Percentiles rank a stretch among this genome's conserved stretches.
Conservation (phyloP, 2,888 invertebrate genomes). For the Drosophila maculinotata region DNA sequence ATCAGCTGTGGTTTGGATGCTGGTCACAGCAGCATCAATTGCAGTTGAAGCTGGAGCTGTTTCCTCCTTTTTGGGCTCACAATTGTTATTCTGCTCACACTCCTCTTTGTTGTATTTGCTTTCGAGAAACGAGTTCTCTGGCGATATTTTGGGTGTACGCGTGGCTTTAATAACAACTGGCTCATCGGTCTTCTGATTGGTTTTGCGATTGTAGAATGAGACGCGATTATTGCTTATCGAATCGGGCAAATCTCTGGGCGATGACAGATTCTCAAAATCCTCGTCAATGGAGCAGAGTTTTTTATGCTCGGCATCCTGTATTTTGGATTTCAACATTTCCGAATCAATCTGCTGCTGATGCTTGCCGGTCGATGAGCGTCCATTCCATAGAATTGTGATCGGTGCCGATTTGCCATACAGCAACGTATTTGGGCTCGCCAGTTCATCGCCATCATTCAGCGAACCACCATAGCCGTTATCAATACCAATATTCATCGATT, state of each 20-base stretch:
- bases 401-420: slow-evolving; percentile 88
- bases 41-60: background rate
- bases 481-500: slow-evolving; percentile 77
- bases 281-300: slow-evolving; percentile 81
- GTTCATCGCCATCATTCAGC: slow-evolving; percentile 46
- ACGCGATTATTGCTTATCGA: slow-evolving; percentile 76
- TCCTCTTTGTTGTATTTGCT: slow-evolving; percentile 81
- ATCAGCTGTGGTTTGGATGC: slow-evolving; percentile 11
- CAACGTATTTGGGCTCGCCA: slow-evolving; percentile 74
- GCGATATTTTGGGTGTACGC: slow-evolving; percentile 84
- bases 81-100: slow-evolving; percentile 77
- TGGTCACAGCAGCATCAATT: background rate
- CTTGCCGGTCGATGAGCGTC: slow-evolving; percentile 84
- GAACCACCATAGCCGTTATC: slow-evolving; percentile 10
- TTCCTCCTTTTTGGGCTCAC: slow-evolving; percentile 40
- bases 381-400: slow-evolving; percentile 88
- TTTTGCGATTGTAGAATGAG: slow-evolving; percentile 75
- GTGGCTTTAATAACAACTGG: slow-evolving; percentile 84
- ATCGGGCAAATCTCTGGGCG: slow-evolving; percentile 83
- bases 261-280: slow-evolving; percentile 83
- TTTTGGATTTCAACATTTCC: slow-evolving; percentile 86
- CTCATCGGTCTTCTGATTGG: slow-evolving; percentile 74
- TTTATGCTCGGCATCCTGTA: slow-evolving; percentile 83
- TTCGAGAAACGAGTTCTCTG: slow-evolving; percentile 84
- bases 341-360: slow-evolving; percentile 88